Evolutionary conservation across 2,888 invertebrate genomes (phyloP), one percentile per base, ranked within the genome.

Genomic region (Nomada fabriciana): DNA sequence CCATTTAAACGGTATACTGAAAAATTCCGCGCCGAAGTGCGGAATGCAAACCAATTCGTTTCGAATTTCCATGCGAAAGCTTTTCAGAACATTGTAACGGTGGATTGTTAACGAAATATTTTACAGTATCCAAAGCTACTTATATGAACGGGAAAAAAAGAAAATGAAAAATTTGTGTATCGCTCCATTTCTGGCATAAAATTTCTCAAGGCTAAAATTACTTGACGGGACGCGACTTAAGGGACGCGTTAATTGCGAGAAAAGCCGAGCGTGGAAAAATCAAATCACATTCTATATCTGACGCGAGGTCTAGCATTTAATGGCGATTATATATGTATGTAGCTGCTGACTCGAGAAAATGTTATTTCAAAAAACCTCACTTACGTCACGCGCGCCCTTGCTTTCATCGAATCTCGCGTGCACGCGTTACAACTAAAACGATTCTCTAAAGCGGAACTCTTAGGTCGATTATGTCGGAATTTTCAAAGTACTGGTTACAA

Each of bases 381-480:
- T 76, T 74, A 57, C 80, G 74, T 86, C 80, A 83, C 65, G 59
- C 61, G 52, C 74, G 74, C 74, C 76, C 61, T 80, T 76, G 77
- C 61, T 65, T 60, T 57, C 64, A 57, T 47, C 47, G 47, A 13
- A 47, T 11, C 47, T 47, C 47, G 47, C 47, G 47, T 47, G 47
- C 47, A 0, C 47, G 47, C 47, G 15, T 47, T 47, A 47, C 47
- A 11, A 13, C 47, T 47, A 15, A 47, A 13, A 47, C 67, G 64
- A 69, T 55, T 43, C 42, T 55, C 64, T 60, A 76, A 80, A 83
- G 47, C 75, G 80, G 71, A 74, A 64, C 75, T 64, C 72, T 81
- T 81, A 63, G 65, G 10, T 23, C 23, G 60, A 65, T 67, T 60
- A 55, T 43, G 64, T 60, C 11, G 43, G n/a, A 47, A 63, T 53